Percentiles rank a stretch among this genome's conserved stretches.
phyloP scores from a whole-genome alignment of 2,113 vertebrate species.

The Zingel zingel region DNA sequence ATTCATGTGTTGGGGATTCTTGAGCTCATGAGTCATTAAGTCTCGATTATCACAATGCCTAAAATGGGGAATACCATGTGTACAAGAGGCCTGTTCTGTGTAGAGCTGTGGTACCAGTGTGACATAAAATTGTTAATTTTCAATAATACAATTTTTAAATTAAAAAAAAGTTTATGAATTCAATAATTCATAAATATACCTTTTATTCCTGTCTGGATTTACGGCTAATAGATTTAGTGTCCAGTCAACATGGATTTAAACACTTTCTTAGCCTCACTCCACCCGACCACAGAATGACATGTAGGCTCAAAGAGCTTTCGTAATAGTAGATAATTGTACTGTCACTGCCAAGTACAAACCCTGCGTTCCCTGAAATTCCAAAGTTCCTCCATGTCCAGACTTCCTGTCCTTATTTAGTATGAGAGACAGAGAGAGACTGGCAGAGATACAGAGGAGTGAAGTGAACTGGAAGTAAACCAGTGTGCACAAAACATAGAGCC shows the following conservation, averaged over 20 bases:
- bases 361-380: constrained; percentile 54
- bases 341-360: constrained; percentile 31
- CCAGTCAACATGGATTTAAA: constrained; percentile 16
- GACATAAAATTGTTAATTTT: neutral
- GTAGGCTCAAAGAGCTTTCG: constrained; percentile 6
- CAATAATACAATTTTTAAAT: neutral
- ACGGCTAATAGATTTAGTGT: neutral
- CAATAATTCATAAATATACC: neutral
- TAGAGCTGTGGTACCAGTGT: neutral
- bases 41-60: constrained; percentile 23
- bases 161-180: too few relatives aligned
- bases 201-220: constrained; percentile 7
- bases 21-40: constrained; percentile 49
- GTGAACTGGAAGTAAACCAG: constrained; percentile 78
- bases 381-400: constrained; percentile 53
- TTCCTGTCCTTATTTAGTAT: constrained; percentile 71
- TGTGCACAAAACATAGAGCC: constrained; percentile 64
- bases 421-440: constrained; percentile 42
- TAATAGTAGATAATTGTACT: constrained; percentile 43
- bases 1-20: constrained; percentile 46
- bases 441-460: constrained; percentile 54
- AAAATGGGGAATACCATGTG: constrained; percentile 30
- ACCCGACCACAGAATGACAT: constrained; percentile 20
- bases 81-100: neutral
- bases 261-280: constrained; percentile 18